phyloP scores from a whole-genome alignment of 2,113 vertebrate species.

The Tupaia tana region DNA sequence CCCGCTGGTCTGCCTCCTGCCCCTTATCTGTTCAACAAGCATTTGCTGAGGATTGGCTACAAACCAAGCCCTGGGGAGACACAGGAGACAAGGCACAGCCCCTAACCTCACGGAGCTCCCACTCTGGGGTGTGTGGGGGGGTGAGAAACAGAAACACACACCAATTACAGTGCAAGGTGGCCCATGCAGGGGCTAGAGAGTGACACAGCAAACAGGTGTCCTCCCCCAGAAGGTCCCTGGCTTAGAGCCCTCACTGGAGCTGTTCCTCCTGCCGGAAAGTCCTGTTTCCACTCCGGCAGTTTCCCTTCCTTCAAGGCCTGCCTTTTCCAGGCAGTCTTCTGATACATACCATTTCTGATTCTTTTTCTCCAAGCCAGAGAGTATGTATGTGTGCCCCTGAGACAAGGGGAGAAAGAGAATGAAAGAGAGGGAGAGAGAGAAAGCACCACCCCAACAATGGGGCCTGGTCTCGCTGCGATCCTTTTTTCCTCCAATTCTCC shows the following conservation, averaged over 20 bases:
- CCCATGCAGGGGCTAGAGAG: neutral
- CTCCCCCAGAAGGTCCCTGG: neutral
- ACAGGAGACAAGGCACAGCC: neutral
- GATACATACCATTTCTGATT: neutral
- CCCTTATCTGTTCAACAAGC: conserved; percentile 29
- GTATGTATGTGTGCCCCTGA: too few relatives aligned
- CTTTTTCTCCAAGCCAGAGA: too few relatives aligned
- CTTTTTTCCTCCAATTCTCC: too few relatives aligned
- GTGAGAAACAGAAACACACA: neutral
- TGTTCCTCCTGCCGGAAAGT: neutral
- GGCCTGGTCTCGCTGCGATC: too few relatives aligned
- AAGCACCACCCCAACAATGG: too few relatives aligned
- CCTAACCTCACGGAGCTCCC: neutral
- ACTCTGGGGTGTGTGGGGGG: neutral
- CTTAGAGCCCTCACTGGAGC: neutral
- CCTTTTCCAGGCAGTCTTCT: neutral
- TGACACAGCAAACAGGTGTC: neutral
- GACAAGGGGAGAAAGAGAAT: too few relatives aligned
- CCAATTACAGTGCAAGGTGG: neutral
- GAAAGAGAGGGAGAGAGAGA: too few relatives aligned
- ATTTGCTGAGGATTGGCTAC: neutral
- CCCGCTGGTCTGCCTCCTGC: neutral
- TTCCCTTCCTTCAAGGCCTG: neutral
- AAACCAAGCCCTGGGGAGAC: conserved; percentile 21
- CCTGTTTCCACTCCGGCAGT: neutral